Evolutionary conservation across 1,140 invertebrate species (phyloP).

Genomic region (Lordiphosa mommai): DNA sequence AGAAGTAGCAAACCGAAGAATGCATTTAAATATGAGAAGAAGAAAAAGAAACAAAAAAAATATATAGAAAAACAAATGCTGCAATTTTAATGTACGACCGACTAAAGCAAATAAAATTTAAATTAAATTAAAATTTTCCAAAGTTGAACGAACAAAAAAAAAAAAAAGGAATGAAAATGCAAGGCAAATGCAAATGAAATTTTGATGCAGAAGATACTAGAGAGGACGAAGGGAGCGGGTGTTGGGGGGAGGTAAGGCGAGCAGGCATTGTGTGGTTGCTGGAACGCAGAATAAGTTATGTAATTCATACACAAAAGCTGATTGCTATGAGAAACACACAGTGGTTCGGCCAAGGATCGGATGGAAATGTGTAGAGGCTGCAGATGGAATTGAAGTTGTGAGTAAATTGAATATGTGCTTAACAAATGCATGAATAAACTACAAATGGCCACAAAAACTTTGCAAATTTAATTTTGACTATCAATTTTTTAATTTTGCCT

Average conservation of each 20-base stretch:
- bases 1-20: slow-evolving; percentile 1
- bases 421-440: too few relatives aligned
- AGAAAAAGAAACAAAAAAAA: slow-evolving; percentile 49
- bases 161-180: neutral
- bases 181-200: slow-evolving; percentile 23
- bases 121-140: slow-evolving; percentile 64
- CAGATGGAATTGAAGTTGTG: too few relatives aligned
- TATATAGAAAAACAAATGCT: slow-evolving; percentile 50
- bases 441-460: too few relatives aligned
- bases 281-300: too few relatives aligned
- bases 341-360: too few relatives aligned
- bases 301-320: too few relatives aligned
- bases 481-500: too few relatives aligned
- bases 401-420: too few relatives aligned
- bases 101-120: slow-evolving; percentile 65
- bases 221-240: neutral
- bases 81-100: slow-evolving; percentile 62
- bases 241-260: neutral
- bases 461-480: too few relatives aligned
- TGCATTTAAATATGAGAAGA: slow-evolving; percentile 65
- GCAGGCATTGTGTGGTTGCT: neutral
- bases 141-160: slow-evolving; percentile 20
- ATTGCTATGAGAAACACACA: too few relatives aligned
- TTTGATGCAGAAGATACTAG: slow-evolving; percentile 1
- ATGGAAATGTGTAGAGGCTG: too few relatives aligned